Conservation (phyloP, 2,113 vertebrate species). For the Pica pica region DNA sequence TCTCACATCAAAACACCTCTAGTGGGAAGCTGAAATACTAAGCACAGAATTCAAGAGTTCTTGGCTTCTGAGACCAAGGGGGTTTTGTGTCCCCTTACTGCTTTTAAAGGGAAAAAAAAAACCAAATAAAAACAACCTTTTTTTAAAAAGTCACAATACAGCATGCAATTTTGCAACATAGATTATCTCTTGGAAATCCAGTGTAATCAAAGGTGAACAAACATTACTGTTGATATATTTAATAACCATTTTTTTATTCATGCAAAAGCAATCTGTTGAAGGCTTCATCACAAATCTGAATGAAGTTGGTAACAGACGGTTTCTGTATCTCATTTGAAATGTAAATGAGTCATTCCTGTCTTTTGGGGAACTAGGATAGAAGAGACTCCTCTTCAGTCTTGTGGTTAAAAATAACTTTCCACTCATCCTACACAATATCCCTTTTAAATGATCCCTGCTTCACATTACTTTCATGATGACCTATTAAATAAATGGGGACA, state of each 20-base stretch:
- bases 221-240: not conserved
- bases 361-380: slow-evolving; percentile 14
- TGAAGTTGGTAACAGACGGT: slow-evolving; percentile 20
- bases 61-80: not conserved
- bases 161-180: not conserved
- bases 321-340: slow-evolving; percentile 42
- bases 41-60: not conserved
- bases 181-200: not conserved
- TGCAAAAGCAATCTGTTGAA: not conserved
- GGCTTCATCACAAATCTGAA: slow-evolving; percentile 2
- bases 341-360: slow-evolving; percentile 36
- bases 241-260: not conserved
- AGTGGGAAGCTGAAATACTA: not conserved
- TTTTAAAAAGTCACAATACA: not conserved
- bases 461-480: not conserved
- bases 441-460: not conserved
- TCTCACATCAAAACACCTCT: not conserved
- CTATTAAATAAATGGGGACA: not conserved
- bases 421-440: not conserved
- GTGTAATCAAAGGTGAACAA: not conserved
- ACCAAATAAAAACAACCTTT: not conserved
- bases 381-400: slow-evolving; percentile 19
- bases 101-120: not conserved
- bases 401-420: slow-evolving; percentile 34
- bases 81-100: not conserved